Percentiles rank a stretch among this genome's conserved stretches.
Conservation (phyloP, 2,888 invertebrate genomes). For the Trichacis sp. region DNA sequence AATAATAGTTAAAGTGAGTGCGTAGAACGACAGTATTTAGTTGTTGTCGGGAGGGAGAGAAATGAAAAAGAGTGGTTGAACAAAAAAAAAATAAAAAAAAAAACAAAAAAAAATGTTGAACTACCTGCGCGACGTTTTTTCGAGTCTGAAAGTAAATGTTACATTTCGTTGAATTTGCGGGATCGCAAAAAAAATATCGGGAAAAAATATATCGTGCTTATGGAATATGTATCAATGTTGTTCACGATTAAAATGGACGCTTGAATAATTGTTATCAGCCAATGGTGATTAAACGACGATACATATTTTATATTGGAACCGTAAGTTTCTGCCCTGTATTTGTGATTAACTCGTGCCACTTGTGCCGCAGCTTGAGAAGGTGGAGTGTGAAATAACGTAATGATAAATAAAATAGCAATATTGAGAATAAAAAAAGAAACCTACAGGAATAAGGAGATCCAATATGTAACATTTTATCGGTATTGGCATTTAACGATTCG, state of each 20-base stretch:
- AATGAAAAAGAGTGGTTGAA: too few relatives aligned
- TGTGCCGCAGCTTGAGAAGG: slow-evolving; percentile 48
- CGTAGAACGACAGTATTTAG: neutral
- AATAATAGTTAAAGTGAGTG: neutral
- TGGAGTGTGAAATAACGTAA: slow-evolving; percentile 4
- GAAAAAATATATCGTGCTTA: slow-evolving; percentile 1
- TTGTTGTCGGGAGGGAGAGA: too few relatives aligned
- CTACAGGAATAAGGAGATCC: slow-evolving; percentile 3
- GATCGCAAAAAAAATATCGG: neutral
- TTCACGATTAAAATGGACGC: neutral
- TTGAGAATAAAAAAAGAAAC: slow-evolving; percentile 9
- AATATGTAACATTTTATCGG: slow-evolving; percentile 11
- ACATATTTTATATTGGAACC: slow-evolving; percentile 26
- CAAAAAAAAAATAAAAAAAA: too few relatives aligned
- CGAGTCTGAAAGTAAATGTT: neutral
- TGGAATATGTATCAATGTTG: neutral
- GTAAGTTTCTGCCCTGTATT: slow-evolving; percentile 35
- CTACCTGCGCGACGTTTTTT: neutral
- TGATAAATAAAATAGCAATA: slow-evolving; percentile 21
- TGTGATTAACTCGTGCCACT: slow-evolving; percentile 65
- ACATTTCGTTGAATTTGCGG: neutral
- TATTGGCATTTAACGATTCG: slow-evolving; percentile 34
- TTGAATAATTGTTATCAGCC: too few relatives aligned
- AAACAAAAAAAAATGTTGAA: too few relatives aligned
- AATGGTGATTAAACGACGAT: neutral